Evolutionary conservation across 2,888 invertebrate species (phyloP).

Genomic region (Dendrolimus pini): DNA sequence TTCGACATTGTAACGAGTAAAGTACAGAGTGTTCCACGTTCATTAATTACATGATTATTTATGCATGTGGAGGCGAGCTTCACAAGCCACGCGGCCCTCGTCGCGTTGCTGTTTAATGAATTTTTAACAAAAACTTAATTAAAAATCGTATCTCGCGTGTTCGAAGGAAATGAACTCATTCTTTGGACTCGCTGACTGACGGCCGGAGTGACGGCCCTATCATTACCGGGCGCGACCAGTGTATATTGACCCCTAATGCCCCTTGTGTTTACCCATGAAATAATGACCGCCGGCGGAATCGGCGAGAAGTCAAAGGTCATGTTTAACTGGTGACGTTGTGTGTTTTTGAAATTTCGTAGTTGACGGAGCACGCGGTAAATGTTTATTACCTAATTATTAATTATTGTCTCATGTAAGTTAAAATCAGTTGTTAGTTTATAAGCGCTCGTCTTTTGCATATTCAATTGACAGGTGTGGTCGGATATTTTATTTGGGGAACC

Average conservation of each 20-base stretch:
- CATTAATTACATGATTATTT: conserved; percentile 68
- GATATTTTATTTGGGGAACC: conserved; percentile 7
- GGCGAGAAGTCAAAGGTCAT: conserved; percentile 45
- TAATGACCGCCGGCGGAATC: conserved; percentile 36
- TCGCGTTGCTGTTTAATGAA: conserved; percentile 62
- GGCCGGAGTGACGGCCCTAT: conserved; percentile 63
- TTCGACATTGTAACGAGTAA: conserved; percentile 43
- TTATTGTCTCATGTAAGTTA: conserved; percentile 44
- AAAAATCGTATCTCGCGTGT: conserved; percentile 74
- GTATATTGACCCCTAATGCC: conserved; percentile 37
- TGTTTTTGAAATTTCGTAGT: conserved; percentile 60
- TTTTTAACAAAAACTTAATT: conserved; percentile 77
- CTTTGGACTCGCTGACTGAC: conserved; percentile 68
- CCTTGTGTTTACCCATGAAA: conserved; percentile 30
- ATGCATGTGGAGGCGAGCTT: conserved; percentile 47
- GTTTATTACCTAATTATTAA: conserved; percentile 64
- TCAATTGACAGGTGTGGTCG: conserved; percentile 22
- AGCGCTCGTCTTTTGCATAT: conserved; percentile 21
- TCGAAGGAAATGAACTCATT: conserved; percentile 77
- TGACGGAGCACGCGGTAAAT: conserved; percentile 55
- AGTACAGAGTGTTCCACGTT: conserved; percentile 37
- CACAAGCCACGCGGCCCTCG: conserved; percentile 46
- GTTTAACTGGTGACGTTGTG: conserved; percentile 39
- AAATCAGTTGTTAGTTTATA: conserved; percentile 35
- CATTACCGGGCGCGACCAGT: conserved; percentile 54